A percentile compares a stretch with the other conserved stretches of the same genome.
Conservation (phyloP, 2,888 invertebrate species). For the Cyclophora punctaria region DNA sequence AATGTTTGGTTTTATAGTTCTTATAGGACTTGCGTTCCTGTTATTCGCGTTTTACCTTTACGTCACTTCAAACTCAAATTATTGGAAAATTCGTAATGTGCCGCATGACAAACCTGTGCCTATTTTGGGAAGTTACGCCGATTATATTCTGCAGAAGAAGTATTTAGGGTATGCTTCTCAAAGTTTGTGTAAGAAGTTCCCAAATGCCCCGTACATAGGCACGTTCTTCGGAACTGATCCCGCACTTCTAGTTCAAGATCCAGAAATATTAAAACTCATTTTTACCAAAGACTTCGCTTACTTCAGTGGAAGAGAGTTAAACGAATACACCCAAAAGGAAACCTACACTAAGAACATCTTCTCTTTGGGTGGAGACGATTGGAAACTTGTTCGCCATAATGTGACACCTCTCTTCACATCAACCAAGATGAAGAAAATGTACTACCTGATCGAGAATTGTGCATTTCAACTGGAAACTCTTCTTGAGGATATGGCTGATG, state of each 20-base stretch:
- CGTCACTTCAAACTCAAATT: conserved; percentile 32
- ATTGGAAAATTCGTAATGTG: conserved; percentile 43
- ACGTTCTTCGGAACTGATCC: conserved; percentile 50
- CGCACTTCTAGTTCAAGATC: conserved; percentile 43
- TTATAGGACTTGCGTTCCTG: too few species aligned
- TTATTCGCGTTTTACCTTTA: too few species aligned
- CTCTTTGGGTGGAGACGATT: conserved; percentile 39
- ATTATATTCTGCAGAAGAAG: conserved; percentile 33
- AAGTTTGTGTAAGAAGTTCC: conserved; percentile 36
- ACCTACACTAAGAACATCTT: conserved; percentile 35
- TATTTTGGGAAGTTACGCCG: conserved; percentile 44
- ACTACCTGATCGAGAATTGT: conserved; percentile 40
- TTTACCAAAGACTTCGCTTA: conserved; percentile 48
- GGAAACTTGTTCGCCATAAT: conserved; percentile 51
- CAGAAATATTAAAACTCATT: conserved; percentile 40
- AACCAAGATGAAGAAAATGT: conserved; percentile 57
- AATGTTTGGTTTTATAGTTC: too few species aligned
- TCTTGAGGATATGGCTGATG: conserved; percentile 20
- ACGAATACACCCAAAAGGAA: conserved; percentile 35
- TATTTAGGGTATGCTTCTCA: conserved; percentile 23
- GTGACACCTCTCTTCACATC: conserved; percentile 48
- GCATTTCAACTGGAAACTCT: conserved; percentile 34
- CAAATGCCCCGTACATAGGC: conserved; percentile 41
- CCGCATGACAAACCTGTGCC: conserved; percentile 29
- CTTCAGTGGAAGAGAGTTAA: conserved; percentile 44